Percentiles rank a stretch among this genome's conserved stretches.
phyloP scores from a whole-genome alignment of 1,140 invertebrate species.

The Listronotus oregonensis region DNA sequence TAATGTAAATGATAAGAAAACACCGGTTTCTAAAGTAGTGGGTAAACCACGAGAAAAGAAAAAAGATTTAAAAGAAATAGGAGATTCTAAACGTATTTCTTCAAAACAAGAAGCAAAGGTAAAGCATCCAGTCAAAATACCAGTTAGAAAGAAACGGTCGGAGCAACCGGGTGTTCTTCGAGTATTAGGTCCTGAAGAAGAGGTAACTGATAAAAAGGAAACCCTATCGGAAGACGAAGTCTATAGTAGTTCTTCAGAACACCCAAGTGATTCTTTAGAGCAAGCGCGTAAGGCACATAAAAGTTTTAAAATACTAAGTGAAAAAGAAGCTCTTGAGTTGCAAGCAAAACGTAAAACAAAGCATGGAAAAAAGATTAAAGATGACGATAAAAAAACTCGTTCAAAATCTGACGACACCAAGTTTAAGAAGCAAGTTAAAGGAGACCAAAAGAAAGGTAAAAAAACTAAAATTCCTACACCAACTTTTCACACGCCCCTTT shows the following conservation, averaged over 20 bases:
- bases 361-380: conserved; percentile 2
- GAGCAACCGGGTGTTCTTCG: conserved; percentile 21
- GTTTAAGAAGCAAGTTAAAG: conserved; percentile 13
- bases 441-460: conserved; percentile 22
- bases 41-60: conserved; percentile 18
- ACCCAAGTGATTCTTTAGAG: conserved; percentile 21
- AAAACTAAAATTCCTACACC: conserved; percentile 49
- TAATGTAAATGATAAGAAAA: conserved; percentile 25
- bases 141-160: not conserved
- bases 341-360: conserved; percentile 5
- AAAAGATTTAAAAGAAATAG: conserved; percentile 23
- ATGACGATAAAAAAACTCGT: conserved; percentile 31
- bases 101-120: conserved; percentile 15
- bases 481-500: conserved; percentile 39
- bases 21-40: conserved; percentile 17
- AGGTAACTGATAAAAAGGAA: conserved; percentile 28
- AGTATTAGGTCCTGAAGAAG: conserved; percentile 36
- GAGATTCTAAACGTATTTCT: conserved; percentile 28
- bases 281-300: conserved; percentile 42
- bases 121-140: conserved; percentile 8
- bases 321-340: conserved; percentile 35
- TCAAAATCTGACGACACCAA: conserved; percentile 45
- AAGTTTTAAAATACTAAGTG: conserved; percentile 48
- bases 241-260: conserved; percentile 14
- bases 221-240: conserved; percentile 26